Percentiles rank a stretch among this genome's conserved stretches.
phyloP scores from a whole-genome alignment of 2,113 vertebrate species.

The Hiodon tergisus region DNA sequence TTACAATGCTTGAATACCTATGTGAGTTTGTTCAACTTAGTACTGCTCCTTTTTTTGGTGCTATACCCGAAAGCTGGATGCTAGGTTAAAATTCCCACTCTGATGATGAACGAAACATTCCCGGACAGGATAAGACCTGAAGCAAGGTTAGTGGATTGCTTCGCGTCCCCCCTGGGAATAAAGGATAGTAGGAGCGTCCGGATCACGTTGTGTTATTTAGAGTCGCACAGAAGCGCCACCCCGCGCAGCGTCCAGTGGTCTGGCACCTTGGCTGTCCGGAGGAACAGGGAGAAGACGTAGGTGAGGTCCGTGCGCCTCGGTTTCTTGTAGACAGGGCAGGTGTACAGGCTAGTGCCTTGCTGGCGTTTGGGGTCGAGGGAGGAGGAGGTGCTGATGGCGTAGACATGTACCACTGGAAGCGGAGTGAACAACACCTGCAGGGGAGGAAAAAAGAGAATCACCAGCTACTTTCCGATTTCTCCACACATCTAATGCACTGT shows the following conservation, averaged over 20 bases:
- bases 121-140: no score
- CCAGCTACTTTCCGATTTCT: not conserved
- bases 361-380: slow-evolving; percentile 46
- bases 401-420: slow-evolving; percentile 75
- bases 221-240: slow-evolving; percentile 70
- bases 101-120: no score
- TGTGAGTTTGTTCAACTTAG: no score
- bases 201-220: slow-evolving; percentile 49
- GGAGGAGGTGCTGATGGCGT: slow-evolving; percentile 57
- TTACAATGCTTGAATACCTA: no score
- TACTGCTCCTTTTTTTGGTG: no score
- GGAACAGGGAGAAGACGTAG: slow-evolving; percentile 65
- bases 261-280: slow-evolving; percentile 57
- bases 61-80: no score
- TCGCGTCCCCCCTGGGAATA: no score
- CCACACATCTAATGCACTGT: not conserved
- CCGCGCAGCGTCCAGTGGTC: slow-evolving; percentile 75
- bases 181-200: not conserved
- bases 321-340: slow-evolving; percentile 76
- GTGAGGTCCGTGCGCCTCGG: slow-evolving; percentile 72
- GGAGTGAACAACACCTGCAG: slow-evolving; percentile 71
- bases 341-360: slow-evolving; percentile 46
- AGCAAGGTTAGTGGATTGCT: no score
- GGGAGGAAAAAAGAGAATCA: not conserved
- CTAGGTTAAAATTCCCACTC: no score